phyloP scores from a whole-genome alignment of 2,113 vertebrate genomes.

The Clarias batrachus region DNA sequence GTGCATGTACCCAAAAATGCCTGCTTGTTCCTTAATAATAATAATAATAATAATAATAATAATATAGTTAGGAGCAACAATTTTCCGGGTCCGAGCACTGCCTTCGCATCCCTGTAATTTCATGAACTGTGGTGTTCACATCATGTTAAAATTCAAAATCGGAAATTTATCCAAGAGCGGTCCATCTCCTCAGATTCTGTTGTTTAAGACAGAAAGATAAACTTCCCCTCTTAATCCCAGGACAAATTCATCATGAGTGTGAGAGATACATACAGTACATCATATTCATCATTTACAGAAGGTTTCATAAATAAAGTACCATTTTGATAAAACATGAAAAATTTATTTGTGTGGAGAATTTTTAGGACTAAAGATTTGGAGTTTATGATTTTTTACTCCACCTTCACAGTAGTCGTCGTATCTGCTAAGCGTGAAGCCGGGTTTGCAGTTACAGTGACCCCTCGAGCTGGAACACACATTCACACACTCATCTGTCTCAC shows the following conservation, averaged over 20 bases:
- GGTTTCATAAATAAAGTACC: no score
- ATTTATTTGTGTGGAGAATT: no score
- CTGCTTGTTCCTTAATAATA: neutral
- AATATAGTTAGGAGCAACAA: neutral
- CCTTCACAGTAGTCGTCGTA: slow-evolving; percentile 85
- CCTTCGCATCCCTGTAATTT: neutral
- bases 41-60: neutral
- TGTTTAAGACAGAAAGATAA: neutral
- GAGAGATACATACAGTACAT: no score
- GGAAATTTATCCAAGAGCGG: neutral
- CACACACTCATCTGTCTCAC: slow-evolving; percentile 69
- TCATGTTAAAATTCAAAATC: neutral
- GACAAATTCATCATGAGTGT: no score
- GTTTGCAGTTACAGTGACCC: slow-evolving; percentile 73
- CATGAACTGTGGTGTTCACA: neutral
- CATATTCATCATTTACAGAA: no score
- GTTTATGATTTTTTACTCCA: slow-evolving; percentile 51
- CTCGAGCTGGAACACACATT: slow-evolving; percentile 66
- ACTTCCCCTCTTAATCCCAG: neutral
- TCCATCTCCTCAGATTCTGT: neutral
- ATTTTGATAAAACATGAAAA: no score
- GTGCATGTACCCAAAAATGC: neutral
- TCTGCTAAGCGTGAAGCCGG: slow-evolving; percentile 79
- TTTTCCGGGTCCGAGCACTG: neutral
- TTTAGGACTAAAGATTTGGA: neutral